phyloP scores from a whole-genome alignment of 1,140 invertebrate species.

The Cotesia vestalis region DNA sequence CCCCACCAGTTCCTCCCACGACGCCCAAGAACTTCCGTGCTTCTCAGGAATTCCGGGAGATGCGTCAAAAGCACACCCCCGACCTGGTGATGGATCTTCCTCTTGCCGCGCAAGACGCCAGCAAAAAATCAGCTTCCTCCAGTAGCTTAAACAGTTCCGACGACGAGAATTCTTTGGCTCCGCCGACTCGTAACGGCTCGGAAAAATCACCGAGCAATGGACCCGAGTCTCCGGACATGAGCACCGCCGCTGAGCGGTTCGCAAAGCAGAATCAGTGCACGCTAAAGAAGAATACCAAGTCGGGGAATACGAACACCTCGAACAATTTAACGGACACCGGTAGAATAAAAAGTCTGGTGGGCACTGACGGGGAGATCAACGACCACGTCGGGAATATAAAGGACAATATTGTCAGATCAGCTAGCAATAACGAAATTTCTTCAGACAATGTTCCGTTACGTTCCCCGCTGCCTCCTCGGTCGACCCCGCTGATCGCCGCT shows the following conservation, averaged over 20 bases:
- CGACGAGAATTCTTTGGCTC: constrained; percentile 50
- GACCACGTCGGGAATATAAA: constrained; percentile 44
- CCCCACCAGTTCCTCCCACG: constrained; percentile 48
- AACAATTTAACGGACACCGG: constrained; percentile 34
- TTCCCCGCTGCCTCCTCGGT: constrained; percentile 68
- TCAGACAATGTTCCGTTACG: constrained; percentile 42
- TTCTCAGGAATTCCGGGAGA: constrained; percentile 63
- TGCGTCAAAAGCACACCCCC: constrained; percentile 77
- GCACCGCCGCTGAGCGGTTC: constrained; percentile 77
- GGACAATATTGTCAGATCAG: constrained; percentile 54
- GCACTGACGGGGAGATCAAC: constrained; percentile 45
- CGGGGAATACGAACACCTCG: constrained; percentile 34
- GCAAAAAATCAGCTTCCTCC: constrained; percentile 63
- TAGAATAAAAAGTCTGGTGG: constrained; percentile 28
- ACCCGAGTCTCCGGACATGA: constrained; percentile 75
- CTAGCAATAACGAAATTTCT: constrained; percentile 58
- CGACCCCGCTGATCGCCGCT: constrained; percentile 68
- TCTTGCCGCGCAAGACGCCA: constrained; percentile 64
- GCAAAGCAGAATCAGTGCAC: constrained; percentile 84
- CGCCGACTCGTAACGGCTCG: constrained; percentile 42
- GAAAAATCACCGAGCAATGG: constrained; percentile 57
- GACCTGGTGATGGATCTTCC: constrained; percentile 91
- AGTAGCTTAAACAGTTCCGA: constrained; percentile 61
- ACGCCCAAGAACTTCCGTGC: constrained; percentile 52
- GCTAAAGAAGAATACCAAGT: constrained; percentile 78